Evolutionary conservation across 2,888 invertebrate genomes (phyloP).

Genomic region (Drosophila nigricruria): DNA sequence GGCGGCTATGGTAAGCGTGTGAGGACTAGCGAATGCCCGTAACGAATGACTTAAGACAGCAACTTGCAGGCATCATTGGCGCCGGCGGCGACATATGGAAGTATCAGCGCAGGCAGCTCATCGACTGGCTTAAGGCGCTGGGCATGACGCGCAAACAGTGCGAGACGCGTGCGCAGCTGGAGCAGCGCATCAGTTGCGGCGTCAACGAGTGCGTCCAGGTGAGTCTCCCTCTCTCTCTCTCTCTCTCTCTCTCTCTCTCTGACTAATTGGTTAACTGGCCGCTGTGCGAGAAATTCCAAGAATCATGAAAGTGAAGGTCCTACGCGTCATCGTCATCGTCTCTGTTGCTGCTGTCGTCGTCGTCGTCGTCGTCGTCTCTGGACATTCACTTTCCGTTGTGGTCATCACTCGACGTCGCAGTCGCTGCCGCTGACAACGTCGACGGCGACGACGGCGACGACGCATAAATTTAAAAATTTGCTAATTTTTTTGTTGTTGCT

Average conservation of each 20-base stretch:
- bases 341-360: not conserved
- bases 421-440: constrained; percentile 8
- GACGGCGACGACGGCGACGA: constrained; percentile 26
- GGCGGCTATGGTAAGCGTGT: constrained; percentile 90
- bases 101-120: constrained; percentile 91
- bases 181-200: constrained; percentile 88
- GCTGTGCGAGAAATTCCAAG: constrained; percentile 55
- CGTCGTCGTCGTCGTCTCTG: constrained; percentile 11
- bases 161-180: constrained; percentile 87
- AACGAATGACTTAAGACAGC: constrained; percentile 58
- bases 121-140: constrained; percentile 90
- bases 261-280: constrained; percentile 38
- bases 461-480: constrained; percentile 66
- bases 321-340: constrained; percentile 52
- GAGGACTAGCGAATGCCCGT: not conserved
- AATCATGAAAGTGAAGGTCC: constrained; percentile 70
- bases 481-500: constrained; percentile 41
- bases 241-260: constrained; percentile 24
- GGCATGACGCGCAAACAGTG: constrained; percentile 89
- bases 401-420: constrained; percentile 51
- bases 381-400: constrained; percentile 73
- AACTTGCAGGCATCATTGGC: constrained; percentile 90
- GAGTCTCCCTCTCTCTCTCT: constrained; percentile 37
- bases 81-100: constrained; percentile 93
- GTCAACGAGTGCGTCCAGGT: constrained; percentile 88